These are phyloP conservation scores for Xestia ashworthii DNA, from an alignment of 2,888 invertebrate genomes.

Conservation along the genomic window DNA sequence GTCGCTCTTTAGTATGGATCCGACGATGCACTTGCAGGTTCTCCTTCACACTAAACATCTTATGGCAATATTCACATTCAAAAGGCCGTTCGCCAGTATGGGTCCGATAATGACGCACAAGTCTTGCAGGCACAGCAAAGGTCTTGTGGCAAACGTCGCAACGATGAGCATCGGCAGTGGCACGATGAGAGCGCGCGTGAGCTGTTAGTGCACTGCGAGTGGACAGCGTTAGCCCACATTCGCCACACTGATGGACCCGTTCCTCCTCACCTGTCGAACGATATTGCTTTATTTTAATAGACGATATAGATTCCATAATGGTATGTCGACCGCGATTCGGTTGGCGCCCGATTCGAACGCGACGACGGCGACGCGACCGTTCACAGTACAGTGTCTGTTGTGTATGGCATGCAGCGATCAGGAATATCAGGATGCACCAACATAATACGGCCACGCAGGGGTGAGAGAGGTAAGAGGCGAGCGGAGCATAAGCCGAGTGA, in stretches of 20 bases:
- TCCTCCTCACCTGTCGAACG: constrained; percentile 89
- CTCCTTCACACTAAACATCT: constrained; percentile 98
- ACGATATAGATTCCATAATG: constrained; percentile 74
- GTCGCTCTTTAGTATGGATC: constrained; percentile 97
- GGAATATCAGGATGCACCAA: constrained; percentile 88
- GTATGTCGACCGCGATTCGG: constrained; percentile 56
- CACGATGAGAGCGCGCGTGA: constrained; percentile 90
- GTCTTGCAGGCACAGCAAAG: constrained; percentile 96
- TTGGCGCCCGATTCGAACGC: constrained; percentile 68
- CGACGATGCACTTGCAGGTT: constrained; percentile 97
- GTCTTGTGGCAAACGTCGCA: constrained; percentile 98
- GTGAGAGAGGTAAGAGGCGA: constrained; percentile 75
- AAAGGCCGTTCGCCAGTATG: constrained; percentile 98
- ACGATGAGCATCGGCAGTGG: constrained; percentile 93
- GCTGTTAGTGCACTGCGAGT: constrained; percentile 94
- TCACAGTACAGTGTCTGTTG: constrained; percentile 86
- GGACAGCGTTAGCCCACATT: constrained; percentile 94
- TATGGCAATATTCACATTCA: constrained; percentile 97
- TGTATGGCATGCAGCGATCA: constrained; percentile 86
- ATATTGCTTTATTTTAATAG: constrained; percentile 77
- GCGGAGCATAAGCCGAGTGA: constrained; percentile 79
- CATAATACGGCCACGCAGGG: constrained; percentile 81
- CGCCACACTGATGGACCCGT: constrained; percentile 91
- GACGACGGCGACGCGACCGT: constrained; percentile 79
- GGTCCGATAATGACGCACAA: constrained; percentile 96